Percentiles rank a stretch among this genome's conserved stretches.
These are phyloP conservation scores for Cepaea nemoralis DNA, from an alignment of 1,140 invertebrate genomes.

Conservation along the genomic window DNA sequence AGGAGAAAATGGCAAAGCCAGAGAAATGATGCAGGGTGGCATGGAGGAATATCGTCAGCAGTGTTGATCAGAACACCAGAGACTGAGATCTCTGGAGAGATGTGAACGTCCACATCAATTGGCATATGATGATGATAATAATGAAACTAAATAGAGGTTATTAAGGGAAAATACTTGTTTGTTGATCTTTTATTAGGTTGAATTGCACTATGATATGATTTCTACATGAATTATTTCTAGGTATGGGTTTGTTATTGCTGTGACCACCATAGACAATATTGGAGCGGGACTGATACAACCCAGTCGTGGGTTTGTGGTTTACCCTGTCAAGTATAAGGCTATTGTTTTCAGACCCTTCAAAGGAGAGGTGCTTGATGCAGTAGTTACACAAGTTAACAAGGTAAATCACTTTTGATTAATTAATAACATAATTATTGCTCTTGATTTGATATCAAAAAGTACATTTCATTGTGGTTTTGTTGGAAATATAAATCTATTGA, in stretches of 20 bases:
- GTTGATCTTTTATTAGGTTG: not conserved
- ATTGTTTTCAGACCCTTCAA: constrained; percentile 99
- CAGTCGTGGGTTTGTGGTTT: constrained; percentile 97
- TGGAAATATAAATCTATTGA: too few species aligned
- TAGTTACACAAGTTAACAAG: constrained; percentile 99
- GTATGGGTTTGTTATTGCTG: constrained; percentile 99
- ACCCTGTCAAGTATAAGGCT: constrained; percentile 99
- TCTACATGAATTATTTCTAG: constrained; percentile 73
- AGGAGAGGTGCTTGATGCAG: constrained; percentile 98
- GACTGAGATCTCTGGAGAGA: too few species aligned
- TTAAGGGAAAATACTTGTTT: not conserved
- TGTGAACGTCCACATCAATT: too few species aligned
- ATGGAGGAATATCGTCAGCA: too few species aligned
- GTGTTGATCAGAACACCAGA: too few species aligned
- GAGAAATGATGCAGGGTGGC: too few species aligned
- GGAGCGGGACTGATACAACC: constrained; percentile 97
- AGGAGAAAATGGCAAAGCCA: too few species aligned
- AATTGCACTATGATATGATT: not conserved
- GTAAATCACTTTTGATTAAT: constrained; percentile 71
- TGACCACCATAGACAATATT: constrained; percentile 98
- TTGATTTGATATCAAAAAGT: too few species aligned
- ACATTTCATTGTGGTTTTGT: too few species aligned
- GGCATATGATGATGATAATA: too few species aligned
- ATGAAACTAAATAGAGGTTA: too few species aligned
- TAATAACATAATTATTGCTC: too few species aligned